Percentiles rank a stretch among this genome's conserved stretches.
Evolutionary conservation across 1,140 invertebrate genomes (phyloP).

Genomic region (Caenorhabditis remanei): DNA sequence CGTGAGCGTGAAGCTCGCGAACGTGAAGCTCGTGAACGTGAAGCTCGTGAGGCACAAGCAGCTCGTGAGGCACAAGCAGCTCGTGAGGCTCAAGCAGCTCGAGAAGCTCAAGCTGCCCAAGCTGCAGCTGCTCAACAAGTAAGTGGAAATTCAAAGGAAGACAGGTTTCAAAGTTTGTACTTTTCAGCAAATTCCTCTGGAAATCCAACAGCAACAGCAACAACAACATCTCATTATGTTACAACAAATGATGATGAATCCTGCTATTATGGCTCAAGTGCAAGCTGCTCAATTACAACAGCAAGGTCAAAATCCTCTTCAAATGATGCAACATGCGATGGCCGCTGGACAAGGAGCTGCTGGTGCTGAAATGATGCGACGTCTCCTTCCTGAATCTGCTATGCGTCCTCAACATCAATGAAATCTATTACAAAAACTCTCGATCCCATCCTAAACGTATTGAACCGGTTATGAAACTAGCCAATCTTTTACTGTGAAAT

Average conservation of each 20-base stretch:
- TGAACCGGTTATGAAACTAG: not conserved
- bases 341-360: not conserved
- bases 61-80: not conserved
- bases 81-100: not conserved
- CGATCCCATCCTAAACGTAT: not conserved
- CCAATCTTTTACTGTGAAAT: slow-evolving; percentile 11
- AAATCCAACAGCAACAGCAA: not conserved
- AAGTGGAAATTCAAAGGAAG: not conserved
- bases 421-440: not conserved
- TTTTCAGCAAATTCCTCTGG: not conserved
- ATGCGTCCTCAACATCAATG: slow-evolving; percentile 44
- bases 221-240: not conserved
- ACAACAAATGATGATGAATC: slow-evolving; percentile 22
- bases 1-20: slow-evolving; percentile 12
- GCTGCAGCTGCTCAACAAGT: slow-evolving; percentile 6
- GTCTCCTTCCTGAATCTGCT: not conserved
- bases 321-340: slow-evolving; percentile 34
- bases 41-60: slow-evolving; percentile 2
- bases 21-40: slow-evolving; percentile 1
- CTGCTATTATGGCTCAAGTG: not conserved
- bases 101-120: not conserved
- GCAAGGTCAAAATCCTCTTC: slow-evolving; percentile 17
- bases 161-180: not conserved
- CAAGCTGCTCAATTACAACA: not conserved
- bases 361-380: slow-evolving; percentile 32